Evolutionary conservation across 2,888 invertebrate genomes (phyloP).

Genomic region (Hedychridium roseum): DNA sequence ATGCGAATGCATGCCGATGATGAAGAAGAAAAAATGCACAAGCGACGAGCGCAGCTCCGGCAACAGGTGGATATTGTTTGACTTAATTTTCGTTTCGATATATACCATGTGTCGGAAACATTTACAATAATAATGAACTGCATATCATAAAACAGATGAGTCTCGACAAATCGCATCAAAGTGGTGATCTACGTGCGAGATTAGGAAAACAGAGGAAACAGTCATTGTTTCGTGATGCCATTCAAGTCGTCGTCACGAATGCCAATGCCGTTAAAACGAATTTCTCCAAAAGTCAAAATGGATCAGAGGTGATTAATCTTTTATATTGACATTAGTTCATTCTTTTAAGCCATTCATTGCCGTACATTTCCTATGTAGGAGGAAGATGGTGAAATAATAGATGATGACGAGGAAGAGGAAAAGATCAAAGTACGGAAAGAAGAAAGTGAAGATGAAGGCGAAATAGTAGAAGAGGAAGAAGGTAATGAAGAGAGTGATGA

Average conservation of each 20-base stretch:
- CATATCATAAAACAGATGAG: conserved; percentile 10
- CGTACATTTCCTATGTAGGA: conserved; percentile 11
- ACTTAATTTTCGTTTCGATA: not conserved
- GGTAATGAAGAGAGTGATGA: conserved; percentile 46
- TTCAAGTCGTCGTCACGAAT: conserved; percentile 58
- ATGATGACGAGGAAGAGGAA: conserved; percentile 35
- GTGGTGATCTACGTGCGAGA: conserved; percentile 51
- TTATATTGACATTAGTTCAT: not conserved
- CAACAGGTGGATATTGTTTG: conserved; percentile 32
- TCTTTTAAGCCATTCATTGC: conserved; percentile 3
- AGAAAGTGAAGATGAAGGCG: conserved; percentile 30
- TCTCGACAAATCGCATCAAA: conserved; percentile 18
- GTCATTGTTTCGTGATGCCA: conserved; percentile 44
- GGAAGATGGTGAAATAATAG: conserved; percentile 37
- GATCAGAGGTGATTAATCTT: conserved; percentile 37
- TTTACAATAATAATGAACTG: not conserved
- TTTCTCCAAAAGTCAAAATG: conserved; percentile 26
- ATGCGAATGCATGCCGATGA: conserved; percentile 93
- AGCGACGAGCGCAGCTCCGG: conserved; percentile 46
- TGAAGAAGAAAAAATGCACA: conserved; percentile 73
- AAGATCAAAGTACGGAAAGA: conserved; percentile 35
- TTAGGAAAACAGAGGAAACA: conserved; percentile 36
- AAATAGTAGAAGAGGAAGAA: conserved; percentile 40
- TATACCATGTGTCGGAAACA: not conserved
- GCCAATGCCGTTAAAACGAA: conserved; percentile 33